Evolutionary conservation across 2,113 vertebrate genomes (phyloP), one percentile per base, ranked within the genome.

Genomic region (Hymenochirus boettgeri): DNA sequence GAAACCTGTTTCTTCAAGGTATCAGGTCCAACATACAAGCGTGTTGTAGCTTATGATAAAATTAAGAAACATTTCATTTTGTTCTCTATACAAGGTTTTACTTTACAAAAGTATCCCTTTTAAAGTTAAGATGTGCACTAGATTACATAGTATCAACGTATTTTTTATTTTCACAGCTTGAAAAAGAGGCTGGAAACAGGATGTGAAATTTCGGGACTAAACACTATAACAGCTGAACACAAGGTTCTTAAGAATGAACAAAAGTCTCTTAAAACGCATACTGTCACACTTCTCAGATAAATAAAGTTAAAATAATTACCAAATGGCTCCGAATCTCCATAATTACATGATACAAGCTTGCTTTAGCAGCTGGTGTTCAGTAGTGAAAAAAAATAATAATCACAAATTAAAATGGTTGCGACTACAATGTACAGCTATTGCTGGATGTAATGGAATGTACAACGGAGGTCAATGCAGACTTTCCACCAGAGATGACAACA

Each of bases 141-240:
- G 87, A 86, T 88, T 93, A 94, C 84, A 93, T 94, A 93, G 86
- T 96, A 93, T 88, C 87, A 93, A 94, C 85, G 75, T 88, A 80
- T 76, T 80, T 80, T 80, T 74, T 80, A 81, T 79, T 73, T 84
- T 76, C 87, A 91, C 87, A 93, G 87, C 85, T 92, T 91, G 81
- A 90, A 92, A n/a, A 92, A 84, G 88, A 87, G 86, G 80, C 85
- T 86, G 84, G 83, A 86, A 77, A 86, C 87, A 85, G 84, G 82
- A 87, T 86, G 85, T 74, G 82, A 80, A 83, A 82, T 78, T 87
- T 81, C 77, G 75, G 86, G 84, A 80, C 76, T 78, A 74, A 85
- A 78, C 75, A 77, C 78, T 72, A 72, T 79, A 81, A 79, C 77
- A 80, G 79, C 76, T 76, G 81, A 80, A 83, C 81, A 83, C 80